Evolutionary conservation across 2,888 invertebrate genomes (phyloP), one percentile per base, ranked within the genome.

Genomic region (Dysmachus trigonus): DNA sequence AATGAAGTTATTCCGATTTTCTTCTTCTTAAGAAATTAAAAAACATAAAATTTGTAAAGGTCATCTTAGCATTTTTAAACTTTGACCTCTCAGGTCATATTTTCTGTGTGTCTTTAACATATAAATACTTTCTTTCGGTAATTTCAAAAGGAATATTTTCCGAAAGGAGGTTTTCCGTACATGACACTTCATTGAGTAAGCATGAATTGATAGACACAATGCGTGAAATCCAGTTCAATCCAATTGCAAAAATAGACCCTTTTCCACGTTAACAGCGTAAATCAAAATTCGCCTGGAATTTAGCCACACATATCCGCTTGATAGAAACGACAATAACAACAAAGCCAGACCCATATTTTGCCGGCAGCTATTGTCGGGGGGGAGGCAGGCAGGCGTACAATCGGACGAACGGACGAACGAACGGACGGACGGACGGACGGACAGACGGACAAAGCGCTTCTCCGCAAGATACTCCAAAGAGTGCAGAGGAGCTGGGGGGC

Each of bases 211-310:
- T 62, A 27, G 62, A 62, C 62, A 62, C 62, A 62, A 62, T 62
- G 62, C 62, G 27, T 62, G 62, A 81, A 81, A 62, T 81, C 22
- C 47, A 33, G 62, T 81, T 62, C 53, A 62, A 81, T 81, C 35
- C 53, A 31, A 81, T 33, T 31, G 53, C 81, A 31, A 47, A 81
- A 62, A 53, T 18, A 22, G 62, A 62, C 51, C 81, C 81, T 81
- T 81, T 81, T 81, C 62, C 62, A 51, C 53, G 33, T 81, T 62
- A 53, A 41, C 18, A 35, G 81, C 41, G 72, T 74, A 85, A 85
- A 85, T 85, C 85, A 85, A 85, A 85, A 85, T 85, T 74, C 85
- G 62, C 85, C 72, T 85, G 3, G 74, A 85, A 47, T 85, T n/a
- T 74, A 73, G 51, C 85, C 74, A n/a, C 85, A 85, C 74, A 85